These are phyloP conservation scores for Chloroclystis v-ata DNA, from an alignment of 2,888 invertebrate genomes.

Conservation along the genomic window DNA sequence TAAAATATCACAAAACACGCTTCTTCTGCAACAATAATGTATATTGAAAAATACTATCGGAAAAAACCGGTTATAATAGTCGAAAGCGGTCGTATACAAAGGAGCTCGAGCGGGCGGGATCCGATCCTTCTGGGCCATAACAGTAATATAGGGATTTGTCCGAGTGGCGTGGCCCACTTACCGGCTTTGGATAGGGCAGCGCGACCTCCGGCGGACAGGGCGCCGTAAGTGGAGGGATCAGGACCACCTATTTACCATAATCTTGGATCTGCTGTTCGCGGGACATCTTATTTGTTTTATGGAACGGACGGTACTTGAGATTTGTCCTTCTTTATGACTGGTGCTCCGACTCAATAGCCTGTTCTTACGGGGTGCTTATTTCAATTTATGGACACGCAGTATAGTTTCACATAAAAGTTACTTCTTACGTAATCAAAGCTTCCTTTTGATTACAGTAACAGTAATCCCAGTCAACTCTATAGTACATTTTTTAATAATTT, in stretches of 20 bases:
- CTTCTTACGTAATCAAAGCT: no score
- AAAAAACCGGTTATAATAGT: conserved; percentile 45
- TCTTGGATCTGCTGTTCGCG: conserved; percentile 39
- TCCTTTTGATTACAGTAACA: no score
- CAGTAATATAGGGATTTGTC: conserved; percentile 62
- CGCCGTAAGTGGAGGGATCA: conserved; percentile 56
- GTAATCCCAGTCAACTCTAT: no score
- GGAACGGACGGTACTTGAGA: conserved; percentile 19
- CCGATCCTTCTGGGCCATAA: conserved; percentile 53
- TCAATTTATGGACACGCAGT: conserved; percentile 1
- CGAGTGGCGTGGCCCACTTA: conserved; percentile 58
- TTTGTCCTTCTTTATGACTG: conserved; percentile 24
- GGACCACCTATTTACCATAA: conserved; percentile 58
- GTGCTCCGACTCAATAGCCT: conserved; percentile 11
- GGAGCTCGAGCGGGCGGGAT: conserved; percentile 36
- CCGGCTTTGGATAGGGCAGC: conserved; percentile 51
- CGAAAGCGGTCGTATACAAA: conserved; percentile 47
- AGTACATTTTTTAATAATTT: no score
- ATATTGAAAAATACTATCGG: conserved; percentile 43
- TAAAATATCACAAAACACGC: conserved; percentile 23
- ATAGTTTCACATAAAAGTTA: not conserved
- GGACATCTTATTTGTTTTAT: conserved; percentile 32
- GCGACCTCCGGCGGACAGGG: conserved; percentile 46
- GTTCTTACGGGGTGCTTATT: conserved; percentile 13
- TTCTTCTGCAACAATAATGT: conserved; percentile 30